Base-by-base conservation (phyloP, 1,140 invertebrate species). In the Asobara japonica region DNA sequence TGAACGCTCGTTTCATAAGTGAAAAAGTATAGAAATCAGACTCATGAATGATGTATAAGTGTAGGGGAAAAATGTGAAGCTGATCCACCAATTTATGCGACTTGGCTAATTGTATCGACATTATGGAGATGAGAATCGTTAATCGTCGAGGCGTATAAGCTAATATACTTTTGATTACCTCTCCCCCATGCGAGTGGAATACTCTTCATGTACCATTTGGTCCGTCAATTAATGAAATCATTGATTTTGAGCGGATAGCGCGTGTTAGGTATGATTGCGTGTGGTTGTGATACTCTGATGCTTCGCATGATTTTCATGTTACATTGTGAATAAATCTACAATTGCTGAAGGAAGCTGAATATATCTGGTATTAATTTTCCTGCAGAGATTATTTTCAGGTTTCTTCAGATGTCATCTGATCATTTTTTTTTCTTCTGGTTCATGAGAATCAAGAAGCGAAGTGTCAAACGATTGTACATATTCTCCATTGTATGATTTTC, bases 121-220 rank as follows among this genome's bases (percentile, higher is more conserved):
- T 85, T 84, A 85, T 83, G 82, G 70, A 83, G 77, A 84, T 85
- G 76, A 78, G 76, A 66, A 33, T 65, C 73, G 30, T 29, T 68
- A 62, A 69, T 76, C 56, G 41, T 41, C 16, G 56, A 74, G 67
- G 41, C 65, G 48, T 78, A 78, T 74, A 77, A 51, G 71, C 79
- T 83, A 79, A 86, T 83, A 79, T 79, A 75, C 51, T 73, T 83
- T 84, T 84, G 82, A 84, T 85, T 73, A 75, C 79, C 76, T 66
- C 67, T 56, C 38, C 31, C 7, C 29, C n/a, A 36, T 29, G 7
- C n/a, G 27, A 65, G 27, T 18, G 16, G 10, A 13, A 38, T 33
- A 31, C 60, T 48, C 33, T 18, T 65, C 27, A 18, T 69, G 60
- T 65, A 45, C 30, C 65, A 66, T 33, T 74, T 38, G 61, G 22